Evolutionary conservation across 2,888 invertebrate genomes (phyloP).

Genomic region (Spisula solida): DNA sequence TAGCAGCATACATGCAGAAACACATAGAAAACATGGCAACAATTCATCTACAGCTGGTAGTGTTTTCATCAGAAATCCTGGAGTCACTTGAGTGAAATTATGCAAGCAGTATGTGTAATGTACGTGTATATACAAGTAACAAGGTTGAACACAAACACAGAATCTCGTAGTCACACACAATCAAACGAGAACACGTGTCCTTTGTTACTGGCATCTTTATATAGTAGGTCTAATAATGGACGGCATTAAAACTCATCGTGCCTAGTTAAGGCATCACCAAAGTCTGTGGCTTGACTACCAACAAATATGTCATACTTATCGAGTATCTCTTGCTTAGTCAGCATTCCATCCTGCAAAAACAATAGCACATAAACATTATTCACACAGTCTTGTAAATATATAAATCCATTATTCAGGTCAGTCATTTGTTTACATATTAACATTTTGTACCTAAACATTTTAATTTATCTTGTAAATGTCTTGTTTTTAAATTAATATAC

Average conservation of each 20-base stretch:
- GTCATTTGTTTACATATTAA: too few relatives aligned
- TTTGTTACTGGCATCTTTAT: conserved; percentile 34
- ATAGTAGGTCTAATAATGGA: conserved; percentile 3
- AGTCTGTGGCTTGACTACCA: conserved; percentile 99
- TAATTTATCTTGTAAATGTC: too few relatives aligned
- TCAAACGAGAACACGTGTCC: not conserved
- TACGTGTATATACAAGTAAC: not conserved
- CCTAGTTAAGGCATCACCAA: conserved; percentile 97
- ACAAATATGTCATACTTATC: conserved; percentile 99
- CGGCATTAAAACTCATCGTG: conserved; percentile 96
- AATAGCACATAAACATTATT: not conserved
- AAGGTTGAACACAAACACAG: not conserved
- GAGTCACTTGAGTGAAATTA: conserved; percentile 26
- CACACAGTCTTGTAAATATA: too few relatives aligned
- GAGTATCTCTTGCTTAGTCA: conserved; percentile 96
- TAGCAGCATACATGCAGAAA: not conserved
- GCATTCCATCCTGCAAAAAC: conserved; percentile 91
- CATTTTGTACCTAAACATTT: too few relatives aligned
- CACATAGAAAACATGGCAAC: too few relatives aligned
- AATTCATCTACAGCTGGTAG: not conserved
- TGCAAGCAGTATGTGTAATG: not conserved
- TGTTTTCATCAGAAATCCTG: not conserved
- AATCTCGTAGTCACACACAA: not conserved
- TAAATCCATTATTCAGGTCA: too few relatives aligned
- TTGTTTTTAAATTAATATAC: too few relatives aligned